These are phyloP conservation scores for Lepus timidus DNA, from an alignment of 2,113 vertebrate species.

Conservation along the genomic window DNA sequence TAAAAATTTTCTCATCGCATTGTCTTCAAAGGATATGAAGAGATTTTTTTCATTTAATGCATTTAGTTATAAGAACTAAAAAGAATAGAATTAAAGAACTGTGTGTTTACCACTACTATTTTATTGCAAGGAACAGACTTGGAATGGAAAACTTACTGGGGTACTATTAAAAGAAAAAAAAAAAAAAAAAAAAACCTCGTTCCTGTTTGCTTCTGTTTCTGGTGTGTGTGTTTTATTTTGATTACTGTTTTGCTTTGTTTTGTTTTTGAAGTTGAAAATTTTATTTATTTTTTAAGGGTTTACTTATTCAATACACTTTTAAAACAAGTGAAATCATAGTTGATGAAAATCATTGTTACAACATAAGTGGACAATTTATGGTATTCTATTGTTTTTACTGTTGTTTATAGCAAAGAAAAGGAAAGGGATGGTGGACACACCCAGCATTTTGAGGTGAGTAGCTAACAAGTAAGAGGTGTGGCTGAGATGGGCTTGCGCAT, in stretches of 20 bases:
- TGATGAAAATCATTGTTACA: conserved; percentile 55
- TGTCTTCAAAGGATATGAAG: background rate
- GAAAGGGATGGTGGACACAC: conserved; percentile 80
- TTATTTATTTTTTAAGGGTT: conserved; percentile 1
- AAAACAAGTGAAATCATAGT: conserved; percentile 52
- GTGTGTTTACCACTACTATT: background rate
- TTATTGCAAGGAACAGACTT: conserved; percentile 11
- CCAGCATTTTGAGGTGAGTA: conserved; percentile 87
- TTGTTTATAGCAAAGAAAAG: conserved; percentile 87
- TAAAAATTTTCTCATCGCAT: conserved; percentile 31
- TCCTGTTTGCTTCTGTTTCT: background rate
- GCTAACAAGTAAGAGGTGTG: background rate
- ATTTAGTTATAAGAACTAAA: background rate
- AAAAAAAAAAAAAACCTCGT: background rate
- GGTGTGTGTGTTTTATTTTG: background rate
- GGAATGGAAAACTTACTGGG: background rate
- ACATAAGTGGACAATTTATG: conserved; percentile 73
- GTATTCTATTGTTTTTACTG: conserved; percentile 60
- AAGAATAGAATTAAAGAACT: background rate
- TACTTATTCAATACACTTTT: conserved; percentile 13
- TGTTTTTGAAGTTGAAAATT: background rate
- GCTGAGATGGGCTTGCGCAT: background rate
- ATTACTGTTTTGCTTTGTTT: background rate
- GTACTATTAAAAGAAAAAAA: background rate
- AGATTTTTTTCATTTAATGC: background rate